These are phyloP conservation scores for Atherinosoma microstoma DNA, from an alignment of 2,797 vertebrate species.

Conservation along the genomic window DNA sequence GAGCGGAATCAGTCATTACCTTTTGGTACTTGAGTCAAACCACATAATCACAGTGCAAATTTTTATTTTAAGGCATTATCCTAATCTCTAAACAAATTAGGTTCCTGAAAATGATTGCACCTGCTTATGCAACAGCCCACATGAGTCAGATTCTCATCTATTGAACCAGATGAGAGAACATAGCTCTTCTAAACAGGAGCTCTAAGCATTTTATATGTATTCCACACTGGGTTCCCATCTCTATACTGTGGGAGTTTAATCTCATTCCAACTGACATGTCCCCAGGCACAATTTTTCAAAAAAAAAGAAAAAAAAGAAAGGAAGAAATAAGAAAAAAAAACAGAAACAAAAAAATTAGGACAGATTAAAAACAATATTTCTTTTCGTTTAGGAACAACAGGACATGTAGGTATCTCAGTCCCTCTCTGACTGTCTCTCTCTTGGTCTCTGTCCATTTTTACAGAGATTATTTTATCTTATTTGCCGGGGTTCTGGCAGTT, in stretches of 20 bases:
- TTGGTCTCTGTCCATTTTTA: constrained; percentile 71
- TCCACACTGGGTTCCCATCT: constrained; percentile 73
- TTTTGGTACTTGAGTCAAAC: background rate
- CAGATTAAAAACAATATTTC: constrained; percentile 68
- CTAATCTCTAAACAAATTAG: constrained; percentile 45
- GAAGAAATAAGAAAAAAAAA: constrained; percentile 38
- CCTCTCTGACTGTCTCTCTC: constrained; percentile 42
- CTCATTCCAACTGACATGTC: constrained; percentile 82
- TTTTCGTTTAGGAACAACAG: constrained; percentile 38
- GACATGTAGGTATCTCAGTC: constrained; percentile 51
- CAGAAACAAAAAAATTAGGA: constrained; percentile 80
- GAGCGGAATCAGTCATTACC: background rate
- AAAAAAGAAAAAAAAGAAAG: constrained; percentile 29
- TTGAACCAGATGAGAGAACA: constrained; percentile 71
- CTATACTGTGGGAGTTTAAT: constrained; percentile 83
- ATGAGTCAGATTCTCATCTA: constrained; percentile 80
- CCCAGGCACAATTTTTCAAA: constrained; percentile 66
- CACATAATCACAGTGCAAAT: constrained; percentile 1
- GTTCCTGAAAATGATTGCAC: constrained; percentile 69
- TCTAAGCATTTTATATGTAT: constrained; percentile 79
- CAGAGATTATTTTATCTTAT: constrained; percentile 85
- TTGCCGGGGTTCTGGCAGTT: constrained; percentile 74
- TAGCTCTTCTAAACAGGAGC: constrained; percentile 71
- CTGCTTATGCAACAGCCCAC: constrained; percentile 75
- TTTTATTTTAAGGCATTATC: constrained; percentile 2